Evolutionary conservation across 2,113 vertebrate species (phyloP).

Genomic region (Phaethornis superciliosus): DNA sequence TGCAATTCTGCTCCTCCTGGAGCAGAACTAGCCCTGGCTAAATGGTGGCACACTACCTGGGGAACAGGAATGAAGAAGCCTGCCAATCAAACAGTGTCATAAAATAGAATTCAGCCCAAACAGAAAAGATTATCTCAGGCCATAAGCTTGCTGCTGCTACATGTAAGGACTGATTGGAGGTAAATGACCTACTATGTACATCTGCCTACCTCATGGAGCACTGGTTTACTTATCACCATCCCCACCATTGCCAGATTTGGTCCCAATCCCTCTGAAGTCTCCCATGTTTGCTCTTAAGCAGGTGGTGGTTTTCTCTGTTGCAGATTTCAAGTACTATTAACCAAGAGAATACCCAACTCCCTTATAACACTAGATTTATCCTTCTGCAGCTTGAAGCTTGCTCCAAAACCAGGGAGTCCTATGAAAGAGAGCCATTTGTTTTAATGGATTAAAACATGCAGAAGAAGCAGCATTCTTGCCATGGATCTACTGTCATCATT

Average conservation of each 20-base stretch:
- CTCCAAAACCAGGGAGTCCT: rapidly evolving
- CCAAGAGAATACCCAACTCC: neutral
- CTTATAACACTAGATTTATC: rapidly evolving
- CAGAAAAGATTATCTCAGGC: neutral
- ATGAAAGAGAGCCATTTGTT: neutral
- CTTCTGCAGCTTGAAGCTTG: neutral
- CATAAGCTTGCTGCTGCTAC: neutral
- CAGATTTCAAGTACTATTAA: rapidly evolving
- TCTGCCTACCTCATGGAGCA: neutral
- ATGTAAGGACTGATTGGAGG: neutral
- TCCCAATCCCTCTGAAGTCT: neutral
- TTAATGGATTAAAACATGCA: neutral
- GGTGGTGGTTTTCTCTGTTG: neutral
- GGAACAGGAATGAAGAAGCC: neutral
- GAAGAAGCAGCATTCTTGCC: neutral
- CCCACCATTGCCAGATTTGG: neutral
- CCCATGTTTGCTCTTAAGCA: neutral
- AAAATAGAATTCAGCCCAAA: neutral
- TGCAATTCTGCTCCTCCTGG: constrained; percentile 20
- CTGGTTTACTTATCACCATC: neutral
- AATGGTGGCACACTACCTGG: neutral
- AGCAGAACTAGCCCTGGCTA: constrained; percentile 17
- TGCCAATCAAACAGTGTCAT: neutral
- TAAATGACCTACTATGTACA: rapidly evolving
- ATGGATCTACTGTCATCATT: rapidly evolving